Percentiles rank a stretch among this genome's conserved stretches.
Conservation (phyloP, 2,888 invertebrate genomes). For the Mythimna vitellina region DNA sequence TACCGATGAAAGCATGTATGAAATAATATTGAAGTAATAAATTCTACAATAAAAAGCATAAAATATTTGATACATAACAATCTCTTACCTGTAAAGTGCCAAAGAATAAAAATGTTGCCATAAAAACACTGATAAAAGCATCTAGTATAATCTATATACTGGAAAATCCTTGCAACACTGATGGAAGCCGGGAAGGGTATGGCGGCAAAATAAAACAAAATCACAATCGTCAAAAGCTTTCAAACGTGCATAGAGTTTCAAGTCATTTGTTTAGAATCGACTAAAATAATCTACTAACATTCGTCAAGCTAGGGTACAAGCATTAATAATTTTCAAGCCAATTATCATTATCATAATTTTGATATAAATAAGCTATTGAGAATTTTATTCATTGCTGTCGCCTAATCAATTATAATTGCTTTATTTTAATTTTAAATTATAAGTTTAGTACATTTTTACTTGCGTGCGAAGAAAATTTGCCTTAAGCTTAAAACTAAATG, state of each 20-base stretch:
- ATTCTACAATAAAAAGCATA: slow-evolving; percentile 70
- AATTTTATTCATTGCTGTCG: slow-evolving; percentile 13
- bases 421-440: neutral
- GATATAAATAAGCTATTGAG: slow-evolving; percentile 18
- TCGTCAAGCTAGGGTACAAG: slow-evolving; percentile 51
- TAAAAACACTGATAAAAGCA: slow-evolving; percentile 72
- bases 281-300: slow-evolving; percentile 58
- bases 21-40: slow-evolving; percentile 71
- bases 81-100: slow-evolving; percentile 80
- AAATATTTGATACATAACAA: slow-evolving; percentile 67
- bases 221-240: slow-evolving; percentile 91
- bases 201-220: slow-evolving; percentile 87
- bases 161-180: slow-evolving; percentile 77
- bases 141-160: slow-evolving; percentile 71
- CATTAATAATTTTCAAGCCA: slow-evolving; percentile 45
- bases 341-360: slow-evolving; percentile 17
- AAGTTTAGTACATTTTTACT: slow-evolving; percentile 16
- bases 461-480: slow-evolving; percentile 37
- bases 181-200: slow-evolving; percentile 71
- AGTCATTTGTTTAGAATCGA: slow-evolving; percentile 57
- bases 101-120: slow-evolving; percentile 73
- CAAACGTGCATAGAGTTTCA: slow-evolving; percentile 85
- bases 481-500: slow-evolving; percentile 45
- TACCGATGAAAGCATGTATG: slow-evolving; percentile 82
- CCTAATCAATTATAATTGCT: neutral